phyloP scores from a whole-genome alignment of 2,113 vertebrate genomes.

The Zosterops hypoxanthus region DNA sequence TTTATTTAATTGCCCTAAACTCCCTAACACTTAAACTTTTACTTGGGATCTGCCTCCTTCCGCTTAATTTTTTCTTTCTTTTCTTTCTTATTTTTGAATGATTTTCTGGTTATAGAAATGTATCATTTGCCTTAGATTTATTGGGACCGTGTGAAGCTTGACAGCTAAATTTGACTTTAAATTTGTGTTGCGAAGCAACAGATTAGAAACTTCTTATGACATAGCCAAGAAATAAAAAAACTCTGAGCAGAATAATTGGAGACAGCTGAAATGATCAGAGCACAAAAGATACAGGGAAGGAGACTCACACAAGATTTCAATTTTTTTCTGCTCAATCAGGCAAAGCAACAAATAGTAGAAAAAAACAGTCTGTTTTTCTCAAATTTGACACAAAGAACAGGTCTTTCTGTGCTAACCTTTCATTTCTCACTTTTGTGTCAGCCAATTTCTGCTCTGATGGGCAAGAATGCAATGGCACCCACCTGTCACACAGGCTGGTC shows the following conservation, averaged over 20 bases:
- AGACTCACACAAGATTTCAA: rapidly evolving
- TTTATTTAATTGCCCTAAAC: background rate
- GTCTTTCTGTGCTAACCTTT: background rate
- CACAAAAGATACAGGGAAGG: background rate
- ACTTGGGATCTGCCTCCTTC: rapidly evolving
- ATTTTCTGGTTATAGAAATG: background rate
- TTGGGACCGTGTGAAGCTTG: background rate
- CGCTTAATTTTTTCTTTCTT: background rate
- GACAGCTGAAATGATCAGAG: background rate
- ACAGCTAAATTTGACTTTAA: background rate
- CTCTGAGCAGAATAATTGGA: background rate
- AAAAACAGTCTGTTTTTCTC: rapidly evolving
- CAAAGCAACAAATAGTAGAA: background rate
- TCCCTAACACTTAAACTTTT: background rate
- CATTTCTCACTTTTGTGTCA: background rate
- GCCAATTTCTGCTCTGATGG: background rate
- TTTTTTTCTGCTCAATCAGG: background rate
- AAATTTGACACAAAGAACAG: background rate
- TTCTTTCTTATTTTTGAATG: background rate
- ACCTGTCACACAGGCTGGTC: background rate
- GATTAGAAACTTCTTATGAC: background rate
- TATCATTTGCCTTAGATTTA: background rate
- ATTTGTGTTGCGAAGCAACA: background rate
- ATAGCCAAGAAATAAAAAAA: background rate
- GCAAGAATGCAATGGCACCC: rapidly evolving